Conservation (phyloP, 2,113 vertebrate genomes). For the Eubucco bourcierii region DNA sequence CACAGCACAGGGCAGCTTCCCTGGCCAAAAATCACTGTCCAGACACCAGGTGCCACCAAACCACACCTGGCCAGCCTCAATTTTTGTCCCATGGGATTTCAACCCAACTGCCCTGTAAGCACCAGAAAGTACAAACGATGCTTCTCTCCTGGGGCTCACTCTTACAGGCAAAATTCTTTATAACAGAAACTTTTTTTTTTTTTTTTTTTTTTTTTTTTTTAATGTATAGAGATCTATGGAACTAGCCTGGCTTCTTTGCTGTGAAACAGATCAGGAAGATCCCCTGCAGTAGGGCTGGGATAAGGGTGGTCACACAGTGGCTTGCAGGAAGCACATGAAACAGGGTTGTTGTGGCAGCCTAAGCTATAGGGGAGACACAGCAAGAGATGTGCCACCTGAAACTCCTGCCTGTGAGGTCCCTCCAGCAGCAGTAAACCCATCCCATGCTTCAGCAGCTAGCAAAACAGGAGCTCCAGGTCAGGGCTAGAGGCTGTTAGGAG, state of each 20-base stretch:
- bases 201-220: no score
- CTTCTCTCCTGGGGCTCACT: accelerated
- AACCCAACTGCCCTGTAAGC: not conserved
- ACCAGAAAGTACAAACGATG: not conserved
- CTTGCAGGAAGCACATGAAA: not conserved
- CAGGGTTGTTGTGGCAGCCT: not conserved
- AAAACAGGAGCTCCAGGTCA: accelerated
- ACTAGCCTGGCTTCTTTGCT: not conserved
- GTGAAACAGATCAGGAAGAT: not conserved
- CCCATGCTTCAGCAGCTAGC: not conserved
- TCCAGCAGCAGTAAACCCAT: not conserved
- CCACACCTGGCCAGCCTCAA: not conserved
- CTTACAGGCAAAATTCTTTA: not conserved
- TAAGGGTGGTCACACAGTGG: no score
- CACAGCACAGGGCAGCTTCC: not conserved
- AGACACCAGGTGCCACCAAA: accelerated
- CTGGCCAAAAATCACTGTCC: not conserved
- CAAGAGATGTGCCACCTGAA: not conserved
- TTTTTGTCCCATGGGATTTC: not conserved
- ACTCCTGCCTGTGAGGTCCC: not conserved
- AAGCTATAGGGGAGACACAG: not conserved
- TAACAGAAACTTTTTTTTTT: not conserved
- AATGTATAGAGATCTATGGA: no score
- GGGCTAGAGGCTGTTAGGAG: not conserved
- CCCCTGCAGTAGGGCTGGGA: not conserved